phyloP scores from a whole-genome alignment of 2,113 vertebrate species.

The Synodontis membranacea region DNA sequence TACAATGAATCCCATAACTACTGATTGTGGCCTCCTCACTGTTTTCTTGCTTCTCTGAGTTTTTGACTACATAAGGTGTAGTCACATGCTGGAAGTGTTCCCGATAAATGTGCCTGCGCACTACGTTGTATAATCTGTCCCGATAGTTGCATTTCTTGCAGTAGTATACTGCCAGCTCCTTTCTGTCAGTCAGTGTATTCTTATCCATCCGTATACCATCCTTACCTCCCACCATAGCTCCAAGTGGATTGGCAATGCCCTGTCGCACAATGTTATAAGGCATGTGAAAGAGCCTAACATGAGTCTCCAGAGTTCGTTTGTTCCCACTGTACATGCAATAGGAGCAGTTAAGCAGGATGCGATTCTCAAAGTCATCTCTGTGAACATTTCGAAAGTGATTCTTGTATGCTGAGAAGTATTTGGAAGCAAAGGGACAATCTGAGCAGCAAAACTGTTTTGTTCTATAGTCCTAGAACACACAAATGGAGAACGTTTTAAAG shows the following conservation, averaged over 20 bases:
- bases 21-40: constrained; percentile 78
- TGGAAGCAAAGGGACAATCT: constrained; percentile 94
- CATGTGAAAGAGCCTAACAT: constrained; percentile 97
- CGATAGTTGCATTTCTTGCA: constrained; percentile 98
- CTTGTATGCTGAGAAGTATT: constrained; percentile 98
- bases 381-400: constrained; percentile 99
- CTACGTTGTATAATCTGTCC: constrained; percentile 93
- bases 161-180: constrained; percentile 95
- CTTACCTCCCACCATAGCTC: constrained; percentile 46
- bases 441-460: constrained; percentile 99
- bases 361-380: constrained; percentile 90
- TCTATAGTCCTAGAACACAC: constrained; percentile 82
- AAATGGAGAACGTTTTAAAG: neutral
- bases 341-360: constrained; percentile 94
- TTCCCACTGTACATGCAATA: constrained; percentile 94
- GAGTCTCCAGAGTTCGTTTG: constrained; percentile 95
- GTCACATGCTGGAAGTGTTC: constrained; percentile 98
- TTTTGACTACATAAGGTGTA: constrained; percentile 88
- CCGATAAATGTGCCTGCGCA: constrained; percentile 98
- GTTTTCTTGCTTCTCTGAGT: constrained; percentile 85
- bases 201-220: constrained; percentile 75
- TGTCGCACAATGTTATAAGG: constrained; percentile 78
- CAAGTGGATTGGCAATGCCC: constrained; percentile 68
- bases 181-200: constrained; percentile 79
- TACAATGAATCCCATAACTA: constrained; percentile 89